Evolutionary conservation across 2,113 vertebrate species (phyloP).

Genomic region (Enhydra lutris): DNA sequence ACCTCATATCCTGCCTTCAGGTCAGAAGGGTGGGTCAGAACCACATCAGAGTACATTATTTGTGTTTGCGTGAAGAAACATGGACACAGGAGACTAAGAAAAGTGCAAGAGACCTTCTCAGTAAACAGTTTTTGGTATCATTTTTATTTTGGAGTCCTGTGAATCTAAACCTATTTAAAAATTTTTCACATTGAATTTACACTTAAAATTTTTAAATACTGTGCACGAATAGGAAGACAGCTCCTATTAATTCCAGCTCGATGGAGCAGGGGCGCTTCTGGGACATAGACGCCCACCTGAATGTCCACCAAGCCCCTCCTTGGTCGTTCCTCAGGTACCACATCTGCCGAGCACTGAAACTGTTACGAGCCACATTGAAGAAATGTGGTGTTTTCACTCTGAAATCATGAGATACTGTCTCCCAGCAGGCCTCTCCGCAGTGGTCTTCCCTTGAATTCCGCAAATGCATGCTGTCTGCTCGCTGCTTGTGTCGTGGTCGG

Average conservation of each 20-base stretch:
- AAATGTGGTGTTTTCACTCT: background rate
- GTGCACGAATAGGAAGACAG: background rate
- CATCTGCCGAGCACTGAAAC: background rate
- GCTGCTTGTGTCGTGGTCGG: rapidly evolving
- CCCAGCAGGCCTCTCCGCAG: background rate
- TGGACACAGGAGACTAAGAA: background rate
- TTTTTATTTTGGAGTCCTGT: background rate
- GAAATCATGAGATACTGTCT: background rate
- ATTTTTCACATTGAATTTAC: background rate
- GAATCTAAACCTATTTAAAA: background rate
- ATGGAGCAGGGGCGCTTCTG: no score
- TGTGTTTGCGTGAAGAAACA: background rate
- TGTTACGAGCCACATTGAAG: background rate
- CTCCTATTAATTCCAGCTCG: background rate
- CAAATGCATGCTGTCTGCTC: background rate
- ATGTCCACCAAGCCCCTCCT: background rate
- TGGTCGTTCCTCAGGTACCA: background rate
- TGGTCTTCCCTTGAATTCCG: background rate
- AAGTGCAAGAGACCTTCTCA: background rate
- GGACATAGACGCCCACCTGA: rapidly evolving
- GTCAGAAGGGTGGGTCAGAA: background rate
- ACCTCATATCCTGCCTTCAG: background rate
- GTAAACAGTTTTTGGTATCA: background rate
- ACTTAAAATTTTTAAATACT: background rate
- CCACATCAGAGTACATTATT: background rate